Percentiles rank a stretch among this genome's conserved stretches.
These are phyloP conservation scores for Leptopilina myrica DNA, from an alignment of 2,888 invertebrate genomes.

Conservation along the genomic window DNA sequence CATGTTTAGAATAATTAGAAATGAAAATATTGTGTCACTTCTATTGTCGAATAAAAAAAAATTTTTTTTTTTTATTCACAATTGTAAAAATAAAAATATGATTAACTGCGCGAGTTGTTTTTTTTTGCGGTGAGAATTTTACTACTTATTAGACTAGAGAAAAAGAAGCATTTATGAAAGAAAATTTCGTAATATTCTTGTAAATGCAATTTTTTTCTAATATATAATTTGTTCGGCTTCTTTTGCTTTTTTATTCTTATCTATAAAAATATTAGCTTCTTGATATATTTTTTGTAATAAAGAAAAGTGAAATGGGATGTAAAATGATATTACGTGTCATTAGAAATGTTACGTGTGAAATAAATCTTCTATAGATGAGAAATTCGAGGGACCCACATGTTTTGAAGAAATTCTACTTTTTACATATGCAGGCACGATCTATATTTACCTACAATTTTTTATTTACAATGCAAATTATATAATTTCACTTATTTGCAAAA, in stretches of 20 bases:
- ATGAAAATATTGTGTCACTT: not conserved
- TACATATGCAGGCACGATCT: not conserved
- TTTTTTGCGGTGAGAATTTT: not conserved
- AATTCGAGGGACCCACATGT: constrained; percentile 16
- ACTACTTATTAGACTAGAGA: not conserved
- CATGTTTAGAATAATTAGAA: too few species aligned
- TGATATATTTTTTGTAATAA: not conserved
- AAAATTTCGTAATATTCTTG: not conserved
- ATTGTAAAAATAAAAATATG: not conserved
- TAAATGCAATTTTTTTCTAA: not conserved
- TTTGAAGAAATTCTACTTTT: not conserved
- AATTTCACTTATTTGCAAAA: too few species aligned
- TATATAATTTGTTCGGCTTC: not conserved
- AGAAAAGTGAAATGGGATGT: not conserved
- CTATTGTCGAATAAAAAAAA: not conserved
- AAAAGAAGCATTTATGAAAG: not conserved
- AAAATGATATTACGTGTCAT: constrained; percentile 3
- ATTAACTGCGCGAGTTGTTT: not conserved
- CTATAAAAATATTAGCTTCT: not conserved
- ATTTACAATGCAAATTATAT: not conserved
- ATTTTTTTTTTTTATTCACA: not conserved
- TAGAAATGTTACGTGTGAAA: not conserved
- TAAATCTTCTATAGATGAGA: not conserved
- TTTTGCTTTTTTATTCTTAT: not conserved
- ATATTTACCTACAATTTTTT: not conserved